These are phyloP conservation scores for Temnothorax ravouxi DNA, from an alignment of 2,888 invertebrate genomes.

Conservation along the genomic window DNA sequence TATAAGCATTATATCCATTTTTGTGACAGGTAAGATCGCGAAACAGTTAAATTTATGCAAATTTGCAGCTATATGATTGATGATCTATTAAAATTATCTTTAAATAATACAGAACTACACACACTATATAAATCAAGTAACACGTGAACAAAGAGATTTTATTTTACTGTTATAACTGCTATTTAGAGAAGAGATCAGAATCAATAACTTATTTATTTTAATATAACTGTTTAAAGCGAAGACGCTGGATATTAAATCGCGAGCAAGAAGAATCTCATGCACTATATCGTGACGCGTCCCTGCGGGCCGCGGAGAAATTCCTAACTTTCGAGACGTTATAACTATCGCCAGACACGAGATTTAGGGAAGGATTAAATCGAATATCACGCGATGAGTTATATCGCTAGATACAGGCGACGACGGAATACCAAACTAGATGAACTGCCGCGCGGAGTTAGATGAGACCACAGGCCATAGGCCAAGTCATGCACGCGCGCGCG, in stretches of 20 bases:
- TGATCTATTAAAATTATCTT: neutral
- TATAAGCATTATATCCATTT: constrained; percentile 4
- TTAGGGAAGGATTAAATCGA: constrained; percentile 59
- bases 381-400: constrained; percentile 59
- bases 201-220: neutral
- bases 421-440: constrained; percentile 76
- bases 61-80: neutral
- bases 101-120: neutral
- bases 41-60: neutral
- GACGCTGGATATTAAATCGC: neutral
- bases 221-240: neutral
- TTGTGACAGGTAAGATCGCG: neutral
- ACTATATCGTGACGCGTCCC: neutral
- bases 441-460: constrained; percentile 47
- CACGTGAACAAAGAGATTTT: neutral
- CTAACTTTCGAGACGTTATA: constrained; percentile 44
- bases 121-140: neutral
- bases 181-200: neutral
- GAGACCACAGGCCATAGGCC: constrained; percentile 51
- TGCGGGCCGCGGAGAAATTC: neutral
- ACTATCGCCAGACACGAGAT: constrained; percentile 40
- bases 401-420: constrained; percentile 35
- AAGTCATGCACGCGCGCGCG: constrained; percentile 71
- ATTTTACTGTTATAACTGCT: neutral
- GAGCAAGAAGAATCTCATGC: constrained; percentile 19